Evolutionary conservation across 2,888 invertebrate species (phyloP).

Genomic region (Stenotaenia linearis): DNA sequence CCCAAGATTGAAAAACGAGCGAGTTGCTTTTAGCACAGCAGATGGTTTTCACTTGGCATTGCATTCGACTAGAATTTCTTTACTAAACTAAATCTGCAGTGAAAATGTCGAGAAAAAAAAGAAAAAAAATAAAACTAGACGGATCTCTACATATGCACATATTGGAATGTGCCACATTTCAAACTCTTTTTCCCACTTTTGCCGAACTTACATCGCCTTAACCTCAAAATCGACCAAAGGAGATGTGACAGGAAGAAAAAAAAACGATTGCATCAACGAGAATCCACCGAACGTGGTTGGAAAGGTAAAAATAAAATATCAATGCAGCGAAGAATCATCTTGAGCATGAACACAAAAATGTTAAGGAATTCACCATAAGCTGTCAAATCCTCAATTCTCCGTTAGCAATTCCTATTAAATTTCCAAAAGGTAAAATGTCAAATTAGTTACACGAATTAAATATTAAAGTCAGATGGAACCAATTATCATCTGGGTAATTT

Average conservation of each 20-base stretch:
- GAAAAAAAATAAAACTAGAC: not conserved
- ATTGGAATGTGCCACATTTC: not conserved
- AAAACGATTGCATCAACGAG: conserved; percentile 10
- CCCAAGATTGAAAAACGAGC: conserved; percentile 7
- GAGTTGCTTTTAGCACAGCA: conserved; percentile 1
- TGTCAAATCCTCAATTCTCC: not conserved
- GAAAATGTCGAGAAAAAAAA: not conserved
- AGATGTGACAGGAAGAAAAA: conserved; percentile 5
- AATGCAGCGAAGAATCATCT: not conserved
- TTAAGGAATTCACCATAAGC: not conserved
- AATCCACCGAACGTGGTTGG: not conserved
- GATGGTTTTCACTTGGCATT: conserved; percentile 4
- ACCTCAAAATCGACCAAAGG: not conserved
- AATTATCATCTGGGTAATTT: not conserved
- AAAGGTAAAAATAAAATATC: conserved; percentile 24
- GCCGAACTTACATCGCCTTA: not conserved
- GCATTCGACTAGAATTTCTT: not conserved
- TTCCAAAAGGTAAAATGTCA: not conserved
- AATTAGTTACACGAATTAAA: not conserved
- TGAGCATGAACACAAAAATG: not conserved
- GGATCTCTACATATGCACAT: not conserved
- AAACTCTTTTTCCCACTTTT: conserved; percentile 5
- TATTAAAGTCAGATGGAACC: not conserved
- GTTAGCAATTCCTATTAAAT: not conserved
- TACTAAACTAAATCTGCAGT: not conserved